These are phyloP conservation scores for Varanus salvator DNA, from an alignment of 2,113 vertebrate species.

Conservation along the genomic window DNA sequence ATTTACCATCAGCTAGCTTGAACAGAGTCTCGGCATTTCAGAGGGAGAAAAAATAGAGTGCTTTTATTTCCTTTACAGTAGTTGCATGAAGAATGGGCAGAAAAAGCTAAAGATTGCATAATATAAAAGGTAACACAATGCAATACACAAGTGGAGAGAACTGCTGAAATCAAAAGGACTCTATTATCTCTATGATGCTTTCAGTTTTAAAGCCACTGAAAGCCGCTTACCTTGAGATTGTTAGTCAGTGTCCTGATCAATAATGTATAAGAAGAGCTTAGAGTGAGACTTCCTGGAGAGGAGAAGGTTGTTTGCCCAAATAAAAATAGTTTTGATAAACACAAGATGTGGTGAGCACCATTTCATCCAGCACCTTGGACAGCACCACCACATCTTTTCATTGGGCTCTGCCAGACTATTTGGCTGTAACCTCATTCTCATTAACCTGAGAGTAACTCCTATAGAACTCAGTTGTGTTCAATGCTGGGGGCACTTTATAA, in stretches of 20 bases:
- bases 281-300: conserved; percentile 49
- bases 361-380: conserved; percentile 41
- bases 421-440: too few relatives aligned
- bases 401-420: neutral
- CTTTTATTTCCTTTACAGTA: conserved; percentile 38
- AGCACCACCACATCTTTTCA: conserved; percentile 19
- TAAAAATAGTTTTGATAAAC: conserved; percentile 43
- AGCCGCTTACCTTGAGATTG: conserved; percentile 48
- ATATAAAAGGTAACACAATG: conserved; percentile 10
- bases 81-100: conserved; percentile 5
- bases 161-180: conserved; percentile 36
- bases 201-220: conserved; percentile 36
- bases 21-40: conserved; percentile 26
- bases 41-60: conserved; percentile 15
- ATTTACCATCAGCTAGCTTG: conserved; percentile 45
- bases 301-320: conserved; percentile 39
- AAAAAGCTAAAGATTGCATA: conserved; percentile 5
- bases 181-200: conserved; percentile 41
- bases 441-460: neutral
- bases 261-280: conserved; percentile 43
- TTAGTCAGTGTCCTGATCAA: conserved; percentile 37
- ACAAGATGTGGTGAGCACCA: conserved; percentile 31
- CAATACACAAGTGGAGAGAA: neutral
- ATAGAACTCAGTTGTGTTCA: neutral
- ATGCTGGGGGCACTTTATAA: neutral